Percentiles rank a stretch among this genome's conserved stretches.
Conservation (phyloP, 2,797 vertebrate genomes). For the Cygnus olor region DNA sequence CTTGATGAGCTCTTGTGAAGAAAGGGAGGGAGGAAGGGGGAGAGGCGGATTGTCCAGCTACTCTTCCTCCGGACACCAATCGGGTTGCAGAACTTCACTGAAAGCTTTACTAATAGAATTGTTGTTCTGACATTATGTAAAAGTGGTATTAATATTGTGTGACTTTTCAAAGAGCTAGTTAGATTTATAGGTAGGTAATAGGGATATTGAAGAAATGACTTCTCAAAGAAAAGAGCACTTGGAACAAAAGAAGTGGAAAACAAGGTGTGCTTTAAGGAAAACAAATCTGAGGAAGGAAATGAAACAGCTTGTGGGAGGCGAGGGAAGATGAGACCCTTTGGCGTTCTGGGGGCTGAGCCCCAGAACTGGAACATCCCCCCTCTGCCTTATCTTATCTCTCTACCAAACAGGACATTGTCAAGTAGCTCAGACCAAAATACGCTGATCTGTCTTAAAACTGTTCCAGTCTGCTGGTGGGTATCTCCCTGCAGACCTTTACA, state of each 20-base stretch:
- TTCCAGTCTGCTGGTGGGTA: conserved; percentile 41
- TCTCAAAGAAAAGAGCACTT: conserved; percentile 78
- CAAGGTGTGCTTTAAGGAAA: conserved; percentile 63
- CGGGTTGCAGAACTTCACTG: conserved; percentile 75
- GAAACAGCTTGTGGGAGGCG: conserved; percentile 60
- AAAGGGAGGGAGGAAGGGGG: conserved; percentile 59
- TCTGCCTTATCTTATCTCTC: conserved; percentile 73
- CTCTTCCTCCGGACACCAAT: conserved; percentile 50
- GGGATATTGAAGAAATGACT: conserved; percentile 77
- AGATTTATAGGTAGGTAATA: conserved; percentile 75
- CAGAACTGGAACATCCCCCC: conserved; percentile 65
- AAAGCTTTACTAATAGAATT: conserved; percentile 90
- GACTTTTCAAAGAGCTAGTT: conserved; percentile 79
- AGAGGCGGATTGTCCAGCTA: conserved; percentile 40
- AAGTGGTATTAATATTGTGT: conserved; percentile 80
- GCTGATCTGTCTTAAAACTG: conserved; percentile 46
- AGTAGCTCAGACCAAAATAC: conserved; percentile 64
- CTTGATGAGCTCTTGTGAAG: conserved; percentile 63
- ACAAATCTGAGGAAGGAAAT: conserved; percentile 71
- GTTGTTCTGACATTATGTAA: conserved; percentile 83
- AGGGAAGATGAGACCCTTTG: conserved; percentile 19
- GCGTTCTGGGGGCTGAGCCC: conserved; percentile 61
- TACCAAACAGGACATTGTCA: conserved; percentile 69
- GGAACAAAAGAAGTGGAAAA: conserved; percentile 75
- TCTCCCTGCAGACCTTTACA: conserved; percentile 33